Evolutionary conservation across 2,797 vertebrate species (phyloP).

Genomic region (Meda fulgida): DNA sequence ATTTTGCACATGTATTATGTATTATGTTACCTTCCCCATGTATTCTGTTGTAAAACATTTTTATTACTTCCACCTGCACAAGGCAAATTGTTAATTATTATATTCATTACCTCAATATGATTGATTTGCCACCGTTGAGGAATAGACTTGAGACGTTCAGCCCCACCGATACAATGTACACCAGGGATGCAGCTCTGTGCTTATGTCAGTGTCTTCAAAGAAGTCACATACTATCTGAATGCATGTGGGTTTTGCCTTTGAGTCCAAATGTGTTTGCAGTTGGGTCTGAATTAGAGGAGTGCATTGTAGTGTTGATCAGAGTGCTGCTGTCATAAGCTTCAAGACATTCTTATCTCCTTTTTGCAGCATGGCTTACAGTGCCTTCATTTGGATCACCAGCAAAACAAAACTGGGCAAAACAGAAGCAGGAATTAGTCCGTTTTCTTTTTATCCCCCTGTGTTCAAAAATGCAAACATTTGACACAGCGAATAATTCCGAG

Average conservation of each 20-base stretch:
- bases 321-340: conserved; percentile 60
- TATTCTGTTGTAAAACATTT: conserved; percentile 4
- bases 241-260: conserved; percentile 44
- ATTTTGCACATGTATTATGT: neutral
- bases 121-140: conserved; percentile 29
- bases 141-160: conserved; percentile 27
- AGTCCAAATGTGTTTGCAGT: conserved; percentile 58
- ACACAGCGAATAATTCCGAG: conserved; percentile 36
- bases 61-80: neutral
- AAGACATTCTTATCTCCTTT: conserved; percentile 62
- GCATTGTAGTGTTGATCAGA: conserved; percentile 59
- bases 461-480: conserved; percentile 51
- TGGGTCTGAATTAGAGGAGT: conserved; percentile 55
- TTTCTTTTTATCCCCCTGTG: conserved; percentile 32
- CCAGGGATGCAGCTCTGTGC: conserved; percentile 25
- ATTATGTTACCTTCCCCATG: neutral
- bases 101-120: conserved; percentile 16
- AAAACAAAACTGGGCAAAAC: conserved; percentile 59
- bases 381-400: conserved; percentile 57
- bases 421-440: conserved; percentile 52
- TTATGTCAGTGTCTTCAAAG: conserved; percentile 50
- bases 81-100: conserved; percentile 8
- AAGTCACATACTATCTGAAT: conserved; percentile 28
- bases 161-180: conserved; percentile 38
- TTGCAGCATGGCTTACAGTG: conserved; percentile 61